phyloP scores from a whole-genome alignment of 1,140 invertebrate species.

The Chionoecetes opilio region DNA sequence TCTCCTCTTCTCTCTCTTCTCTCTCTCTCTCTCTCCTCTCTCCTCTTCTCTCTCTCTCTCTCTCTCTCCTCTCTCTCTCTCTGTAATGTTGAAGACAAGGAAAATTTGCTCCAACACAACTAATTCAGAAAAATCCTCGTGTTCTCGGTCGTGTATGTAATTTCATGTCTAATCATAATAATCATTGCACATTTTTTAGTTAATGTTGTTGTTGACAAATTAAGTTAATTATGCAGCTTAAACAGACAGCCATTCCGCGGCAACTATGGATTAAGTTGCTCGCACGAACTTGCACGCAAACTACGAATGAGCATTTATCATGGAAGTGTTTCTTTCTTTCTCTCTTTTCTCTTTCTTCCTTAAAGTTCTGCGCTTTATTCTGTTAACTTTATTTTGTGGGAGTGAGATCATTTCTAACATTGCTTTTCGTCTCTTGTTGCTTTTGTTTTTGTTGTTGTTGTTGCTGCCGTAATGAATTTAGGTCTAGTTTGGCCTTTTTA shows the following conservation, averaged over 20 bases:
- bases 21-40: constrained; percentile 9
- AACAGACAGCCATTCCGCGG: constrained; percentile 4
- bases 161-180: not conserved
- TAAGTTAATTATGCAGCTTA: constrained; percentile 22
- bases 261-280: not conserved
- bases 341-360: not conserved
- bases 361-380: too few species aligned
- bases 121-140: not conserved
- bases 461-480: not conserved
- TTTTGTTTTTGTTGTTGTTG: not conserved
- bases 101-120: not conserved
- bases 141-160: not conserved
- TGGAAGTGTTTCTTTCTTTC: not conserved
- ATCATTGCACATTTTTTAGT: not conserved
- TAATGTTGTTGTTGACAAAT: constrained; percentile 31
- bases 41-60: constrained; percentile 5
- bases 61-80: constrained; percentile 13
- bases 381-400: too few species aligned
- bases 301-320: not conserved
- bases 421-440: not conserved
- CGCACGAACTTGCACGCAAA: constrained; percentile 1
- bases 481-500: not conserved
- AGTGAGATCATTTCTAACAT: too few species aligned
- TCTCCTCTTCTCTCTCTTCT: not conserved
- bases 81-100: not conserved